Evolutionary conservation across 2,113 vertebrate genomes (phyloP).

Genomic region (Riparia riparia): DNA sequence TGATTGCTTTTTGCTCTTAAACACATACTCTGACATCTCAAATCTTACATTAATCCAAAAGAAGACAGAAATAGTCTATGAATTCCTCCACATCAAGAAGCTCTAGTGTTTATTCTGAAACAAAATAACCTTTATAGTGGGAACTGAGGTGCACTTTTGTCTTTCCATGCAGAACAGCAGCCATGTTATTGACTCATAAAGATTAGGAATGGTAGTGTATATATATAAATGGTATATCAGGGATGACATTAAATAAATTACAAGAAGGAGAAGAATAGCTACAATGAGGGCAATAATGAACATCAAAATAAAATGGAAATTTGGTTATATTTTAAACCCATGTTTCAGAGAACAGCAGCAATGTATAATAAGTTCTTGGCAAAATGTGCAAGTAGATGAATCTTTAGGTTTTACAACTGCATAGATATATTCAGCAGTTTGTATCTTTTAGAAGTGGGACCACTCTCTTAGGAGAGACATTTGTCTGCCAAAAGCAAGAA

Average conservation of each 20-base stretch:
- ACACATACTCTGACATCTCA: conserved; percentile 53
- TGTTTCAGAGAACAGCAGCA: not conserved
- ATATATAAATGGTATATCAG: not conserved
- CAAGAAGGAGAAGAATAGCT: not conserved
- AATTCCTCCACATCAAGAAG: conserved; percentile 40
- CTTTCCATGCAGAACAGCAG: not conserved
- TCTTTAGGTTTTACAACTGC: not conserved
- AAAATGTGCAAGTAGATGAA: not conserved
- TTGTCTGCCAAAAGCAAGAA: not conserved
- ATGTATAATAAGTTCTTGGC: not conserved
- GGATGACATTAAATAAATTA: not conserved
- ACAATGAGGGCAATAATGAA: not conserved
- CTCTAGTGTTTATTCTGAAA: conserved; percentile 49
- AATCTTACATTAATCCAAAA: conserved; percentile 67
- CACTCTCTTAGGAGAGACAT: not conserved
- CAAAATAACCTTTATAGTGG: conserved; percentile 25
- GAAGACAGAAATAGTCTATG: conserved; percentile 51
- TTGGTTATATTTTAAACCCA: not conserved
- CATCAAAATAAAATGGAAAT: not conserved
- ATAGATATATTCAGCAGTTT: conserved; percentile 8
- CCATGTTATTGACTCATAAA: not conserved
- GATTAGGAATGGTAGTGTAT: not conserved
- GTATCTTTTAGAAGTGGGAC: not conserved
- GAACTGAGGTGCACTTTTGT: not conserved
- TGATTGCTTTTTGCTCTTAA: conserved; percentile 65